These are phyloP conservation scores for Aphidoletes aphidimyza DNA, from an alignment of 2,888 invertebrate species.

Conservation along the genomic window DNA sequence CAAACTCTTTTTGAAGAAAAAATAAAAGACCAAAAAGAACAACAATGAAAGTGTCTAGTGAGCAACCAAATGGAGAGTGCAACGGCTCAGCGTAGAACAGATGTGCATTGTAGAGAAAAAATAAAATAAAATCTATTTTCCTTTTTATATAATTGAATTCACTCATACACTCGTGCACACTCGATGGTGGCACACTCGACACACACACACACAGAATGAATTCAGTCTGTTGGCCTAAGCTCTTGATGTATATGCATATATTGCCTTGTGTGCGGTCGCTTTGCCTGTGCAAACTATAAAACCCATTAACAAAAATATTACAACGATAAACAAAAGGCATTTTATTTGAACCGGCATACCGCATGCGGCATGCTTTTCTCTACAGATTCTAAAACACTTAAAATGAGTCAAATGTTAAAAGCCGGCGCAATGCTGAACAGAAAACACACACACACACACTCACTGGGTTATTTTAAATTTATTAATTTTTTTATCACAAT, in stretches of 20 bases:
- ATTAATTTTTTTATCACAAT: constrained; percentile 33
- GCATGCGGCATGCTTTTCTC: constrained; percentile 45
- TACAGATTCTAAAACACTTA: neutral
- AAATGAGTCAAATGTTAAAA: constrained; percentile 46
- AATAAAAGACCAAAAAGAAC: neutral
- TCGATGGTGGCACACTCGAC: neutral
- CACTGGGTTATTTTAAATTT: neutral
- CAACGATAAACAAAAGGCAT: constrained; percentile 24
- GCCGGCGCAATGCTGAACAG: constrained; percentile 13
- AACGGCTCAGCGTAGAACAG: neutral
- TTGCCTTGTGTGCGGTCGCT: constrained; percentile 39
- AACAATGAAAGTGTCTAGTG: constrained; percentile 13
- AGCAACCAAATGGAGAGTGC: neutral
- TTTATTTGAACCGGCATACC: neutral
- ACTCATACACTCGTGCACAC: neutral
- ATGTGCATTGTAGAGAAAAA: constrained; percentile 44
- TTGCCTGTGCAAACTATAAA: constrained; percentile 34
- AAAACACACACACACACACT: too few species aligned
- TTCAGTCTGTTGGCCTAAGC: too few species aligned
- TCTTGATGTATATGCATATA: neutral
- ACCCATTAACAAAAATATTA: constrained; percentile 53
- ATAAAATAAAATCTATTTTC: constrained; percentile 52
- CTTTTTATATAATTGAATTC: constrained; percentile 31
- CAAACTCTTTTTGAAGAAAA: neutral
- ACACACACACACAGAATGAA: too few species aligned